These are phyloP conservation scores for Melanostigma gelatinosum DNA, from an alignment of 2,113 vertebrate genomes.

Conservation along the genomic window DNA sequence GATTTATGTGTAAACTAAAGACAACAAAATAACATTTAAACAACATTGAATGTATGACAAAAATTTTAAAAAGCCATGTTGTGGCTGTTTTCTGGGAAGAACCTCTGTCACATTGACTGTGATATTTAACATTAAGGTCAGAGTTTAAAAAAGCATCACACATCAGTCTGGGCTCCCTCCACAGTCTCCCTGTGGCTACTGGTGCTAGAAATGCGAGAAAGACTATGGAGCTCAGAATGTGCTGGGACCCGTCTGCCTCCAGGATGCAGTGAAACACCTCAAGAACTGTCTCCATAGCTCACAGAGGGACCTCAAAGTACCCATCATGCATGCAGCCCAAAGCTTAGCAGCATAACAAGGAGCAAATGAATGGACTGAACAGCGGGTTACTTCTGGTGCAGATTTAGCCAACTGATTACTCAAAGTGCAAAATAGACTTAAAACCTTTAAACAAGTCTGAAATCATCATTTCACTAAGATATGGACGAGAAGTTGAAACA, in stretches of 20 bases:
- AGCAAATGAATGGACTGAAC: neutral
- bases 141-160: neutral
- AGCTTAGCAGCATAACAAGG: too few relatives aligned
- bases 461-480: neutral
- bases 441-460: neutral
- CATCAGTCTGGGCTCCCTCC: neutral
- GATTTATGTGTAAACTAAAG: neutral
- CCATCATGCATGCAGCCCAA: too few relatives aligned
- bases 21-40: neutral
- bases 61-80: neutral
- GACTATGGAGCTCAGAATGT: conserved; percentile 5
- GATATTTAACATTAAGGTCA: neutral
- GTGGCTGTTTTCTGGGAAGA: neutral
- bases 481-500: neutral
- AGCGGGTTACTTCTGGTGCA: neutral
- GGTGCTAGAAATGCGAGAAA: neutral
- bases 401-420: neutral
- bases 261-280: neutral
- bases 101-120: neutral
- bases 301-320: neutral
- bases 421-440: neutral
- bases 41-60: neutral
- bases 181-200: neutral
- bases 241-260: neutral
- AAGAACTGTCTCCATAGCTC: neutral